Evolutionary conservation across 2,797 vertebrate species (phyloP), one percentile per base, ranked within the genome.

Genomic region (Passerculus sandwichensis): DNA sequence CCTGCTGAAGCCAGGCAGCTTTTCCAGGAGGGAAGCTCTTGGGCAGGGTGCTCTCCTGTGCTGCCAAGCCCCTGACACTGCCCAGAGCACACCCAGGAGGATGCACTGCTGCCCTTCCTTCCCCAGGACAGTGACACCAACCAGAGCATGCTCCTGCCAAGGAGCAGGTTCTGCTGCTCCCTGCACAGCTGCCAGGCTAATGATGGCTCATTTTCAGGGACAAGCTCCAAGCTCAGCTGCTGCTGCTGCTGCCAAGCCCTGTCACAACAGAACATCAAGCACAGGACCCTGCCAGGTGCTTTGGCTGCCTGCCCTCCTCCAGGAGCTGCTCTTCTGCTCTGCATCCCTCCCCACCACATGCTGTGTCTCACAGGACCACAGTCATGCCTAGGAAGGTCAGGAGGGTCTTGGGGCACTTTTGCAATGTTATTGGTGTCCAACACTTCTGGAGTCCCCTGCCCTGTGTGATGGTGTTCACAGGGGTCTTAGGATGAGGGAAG

Each of bases 241-340:
- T 64, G 53, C 60, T 83, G 53, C 60, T 70, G 36, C 73, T 54
- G 29, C n/a, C 74, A 86, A 77, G 48, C 23, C 19, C 21, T 23
- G 40, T 13, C 62, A 57, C 59, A 75, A 15, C 22, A 75, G 12
- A 84, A 66, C 67, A 26, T 15, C n/a, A 71, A 81, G 71, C 59
- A 51, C 62, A 48, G 66, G 44, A 57, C 44, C 12, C n/a, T 73
- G 47, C 30, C 14, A 23, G 48, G 66, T 61, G 34, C 42, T 57
- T 22, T 1, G 0, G 45, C 62, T 30, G 7, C 30, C n/a, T 9
- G 29, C 5, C 12, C 36, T 25, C 2, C 48, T 57, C 44, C 29
- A 23, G 47, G 21, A 29, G 19, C 36, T 66, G 50, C 54, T 32
- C 44, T 66, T 36, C 60, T 78, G 45, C 78, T 50, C 59, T 65